phyloP scores from a whole-genome alignment of 2,888 invertebrate genomes.

The Aelia acuminata region DNA sequence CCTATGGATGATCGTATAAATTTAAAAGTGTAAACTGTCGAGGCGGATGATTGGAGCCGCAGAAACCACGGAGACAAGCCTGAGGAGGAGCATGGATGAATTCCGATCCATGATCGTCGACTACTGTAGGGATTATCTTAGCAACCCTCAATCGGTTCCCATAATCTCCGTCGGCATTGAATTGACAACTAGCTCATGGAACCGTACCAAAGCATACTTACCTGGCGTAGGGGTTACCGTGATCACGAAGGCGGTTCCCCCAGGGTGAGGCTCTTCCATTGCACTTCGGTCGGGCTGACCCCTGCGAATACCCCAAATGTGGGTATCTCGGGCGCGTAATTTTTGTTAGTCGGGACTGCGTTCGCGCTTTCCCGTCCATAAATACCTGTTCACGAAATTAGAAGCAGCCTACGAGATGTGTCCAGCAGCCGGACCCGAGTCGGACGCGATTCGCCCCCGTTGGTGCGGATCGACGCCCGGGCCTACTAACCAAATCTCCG shows the following conservation, averaged over 20 bases:
- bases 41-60: background rate
- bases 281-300: slow-evolving; percentile 82
- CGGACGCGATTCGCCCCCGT: background rate
- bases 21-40: background rate
- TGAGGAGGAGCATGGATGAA: background rate
- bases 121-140: background rate
- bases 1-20: background rate
- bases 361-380: slow-evolving; percentile 65
- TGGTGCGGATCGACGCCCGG: too few relatives aligned
- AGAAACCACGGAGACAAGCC: background rate
- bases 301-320: slow-evolving; percentile 70
- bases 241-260: slow-evolving; percentile 71
- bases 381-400: background rate
- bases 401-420: too few relatives aligned
- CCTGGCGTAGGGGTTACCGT: slow-evolving; percentile 75
- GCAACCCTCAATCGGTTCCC: background rate
- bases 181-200: background rate
- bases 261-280: slow-evolving; percentile 77
- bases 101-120: background rate
- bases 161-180: background rate
- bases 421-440: too few relatives aligned
- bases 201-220: slow-evolving; percentile 63
- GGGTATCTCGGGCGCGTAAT: slow-evolving; percentile 14
- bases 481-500: too few relatives aligned
- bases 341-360: slow-evolving; percentile 71